Evolutionary conservation across 2,797 vertebrate species (phyloP).

Genomic region (Aulostomus chinensis): DNA sequence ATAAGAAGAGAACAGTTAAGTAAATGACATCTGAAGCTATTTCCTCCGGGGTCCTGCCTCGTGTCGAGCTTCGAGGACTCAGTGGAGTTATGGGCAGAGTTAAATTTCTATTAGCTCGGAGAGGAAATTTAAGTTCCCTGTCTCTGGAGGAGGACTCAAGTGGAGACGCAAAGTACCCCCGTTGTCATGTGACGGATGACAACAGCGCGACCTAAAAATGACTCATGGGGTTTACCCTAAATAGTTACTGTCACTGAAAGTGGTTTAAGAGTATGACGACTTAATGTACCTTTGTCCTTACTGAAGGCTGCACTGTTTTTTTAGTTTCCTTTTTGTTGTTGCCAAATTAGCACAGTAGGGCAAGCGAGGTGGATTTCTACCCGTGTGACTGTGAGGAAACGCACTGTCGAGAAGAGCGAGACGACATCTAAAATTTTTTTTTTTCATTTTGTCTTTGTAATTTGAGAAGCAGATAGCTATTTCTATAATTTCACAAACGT

Average conservation of each 20-base stretch:
- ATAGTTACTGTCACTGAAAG: slow-evolving; percentile 63
- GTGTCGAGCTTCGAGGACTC: slow-evolving; percentile 69
- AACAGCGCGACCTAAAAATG: slow-evolving; percentile 66
- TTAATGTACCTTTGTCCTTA: no score
- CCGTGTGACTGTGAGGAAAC: no score
- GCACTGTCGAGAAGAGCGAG: no score
- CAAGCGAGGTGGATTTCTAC: no score
- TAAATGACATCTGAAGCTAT: slow-evolving; percentile 85
- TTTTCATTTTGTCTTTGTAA: no score
- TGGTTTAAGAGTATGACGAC: slow-evolving; percentile 42
- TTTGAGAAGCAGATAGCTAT: no score
- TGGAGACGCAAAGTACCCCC: slow-evolving; percentile 64
- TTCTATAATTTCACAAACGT: no score
- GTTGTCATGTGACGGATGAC: slow-evolving; percentile 78
- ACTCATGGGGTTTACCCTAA: slow-evolving; percentile 62
- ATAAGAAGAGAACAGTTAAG: slow-evolving; percentile 85
- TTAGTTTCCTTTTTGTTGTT: no score
- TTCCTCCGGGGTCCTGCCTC: slow-evolving; percentile 77
- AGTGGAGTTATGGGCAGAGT: slow-evolving; percentile 78
- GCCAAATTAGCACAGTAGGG: no score
- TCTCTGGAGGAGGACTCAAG: slow-evolving; percentile 67
- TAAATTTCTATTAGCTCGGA: slow-evolving; percentile 83
- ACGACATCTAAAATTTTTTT: no score
- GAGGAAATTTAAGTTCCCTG: slow-evolving; percentile 77
- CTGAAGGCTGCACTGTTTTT: no score